These are phyloP conservation scores for Phrynocephalus versicolor DNA, from an alignment of 2,113 vertebrate genomes.

Conservation along the genomic window DNA sequence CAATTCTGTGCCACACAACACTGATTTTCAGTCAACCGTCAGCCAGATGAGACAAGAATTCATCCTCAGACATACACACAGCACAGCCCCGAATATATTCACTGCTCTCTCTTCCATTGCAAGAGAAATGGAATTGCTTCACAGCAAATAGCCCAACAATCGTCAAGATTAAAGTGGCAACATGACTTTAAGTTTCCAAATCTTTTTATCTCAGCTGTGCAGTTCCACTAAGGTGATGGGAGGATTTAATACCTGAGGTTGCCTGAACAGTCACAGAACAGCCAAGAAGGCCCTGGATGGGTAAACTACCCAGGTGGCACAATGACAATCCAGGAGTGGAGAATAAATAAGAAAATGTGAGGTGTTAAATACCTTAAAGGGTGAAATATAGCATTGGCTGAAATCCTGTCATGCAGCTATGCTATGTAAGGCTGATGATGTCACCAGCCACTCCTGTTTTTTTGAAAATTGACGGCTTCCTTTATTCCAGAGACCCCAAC, in stretches of 20 bases:
- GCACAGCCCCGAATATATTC: not conserved
- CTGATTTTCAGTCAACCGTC: not conserved
- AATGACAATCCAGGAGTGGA: not conserved
- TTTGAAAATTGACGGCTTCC: no score
- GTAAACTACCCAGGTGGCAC: not conserved
- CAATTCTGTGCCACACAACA: not conserved
- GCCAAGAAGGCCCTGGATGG: not conserved
- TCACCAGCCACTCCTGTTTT: no score
- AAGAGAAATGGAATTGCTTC: constrained; percentile 20
- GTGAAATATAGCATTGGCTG: not conserved
- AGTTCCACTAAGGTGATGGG: constrained; percentile 17
- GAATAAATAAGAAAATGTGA: not conserved
- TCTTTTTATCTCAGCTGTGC: constrained; percentile 34
- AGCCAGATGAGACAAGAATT: not conserved
- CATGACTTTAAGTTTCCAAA: constrained; percentile 33
- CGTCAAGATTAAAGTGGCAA: constrained; percentile 18
- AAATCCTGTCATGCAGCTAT: not conserved
- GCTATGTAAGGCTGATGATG: no score
- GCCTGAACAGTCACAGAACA: not conserved
- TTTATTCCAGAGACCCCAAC: no score
- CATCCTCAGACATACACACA: not conserved
- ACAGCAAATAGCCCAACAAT: constrained; percentile 13
- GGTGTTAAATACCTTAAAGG: not conserved
- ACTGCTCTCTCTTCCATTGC: not conserved
- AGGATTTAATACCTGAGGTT: constrained; percentile 6